A percentile compares a stretch with the other conserved stretches of the same genome.
Conservation (phyloP, 2,797 vertebrate species). For the Megalops cyprinoides region DNA sequence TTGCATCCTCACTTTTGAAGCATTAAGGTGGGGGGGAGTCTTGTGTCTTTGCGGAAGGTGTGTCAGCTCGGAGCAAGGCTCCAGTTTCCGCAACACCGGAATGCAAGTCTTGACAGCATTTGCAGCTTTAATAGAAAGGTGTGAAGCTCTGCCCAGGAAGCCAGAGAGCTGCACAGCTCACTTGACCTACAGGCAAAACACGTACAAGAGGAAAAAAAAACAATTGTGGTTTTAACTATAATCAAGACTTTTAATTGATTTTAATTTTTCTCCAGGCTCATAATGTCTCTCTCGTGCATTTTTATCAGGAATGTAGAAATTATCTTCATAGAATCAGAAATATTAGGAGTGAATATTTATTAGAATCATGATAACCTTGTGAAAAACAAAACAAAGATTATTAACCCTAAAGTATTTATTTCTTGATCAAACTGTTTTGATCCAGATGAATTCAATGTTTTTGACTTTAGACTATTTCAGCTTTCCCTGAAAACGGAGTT, state of each 20-base stretch:
- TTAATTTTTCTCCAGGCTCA: background rate
- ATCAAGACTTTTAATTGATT: slow-evolving; percentile 12
- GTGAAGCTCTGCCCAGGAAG: background rate
- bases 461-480: slow-evolving; percentile 30
- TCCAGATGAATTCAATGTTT: background rate
- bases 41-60: background rate
- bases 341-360: background rate
- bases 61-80: background rate
- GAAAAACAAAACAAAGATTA: slow-evolving; percentile 47
- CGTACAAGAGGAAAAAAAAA: background rate
- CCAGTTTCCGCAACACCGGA: background rate
- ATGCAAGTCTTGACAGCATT: background rate
- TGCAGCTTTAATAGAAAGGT: background rate
- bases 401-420: slow-evolving; percentile 16
- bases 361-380: background rate
- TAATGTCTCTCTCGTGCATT: background rate
- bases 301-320: slow-evolving; percentile 4
- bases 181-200: background rate
- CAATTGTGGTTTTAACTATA: background rate
- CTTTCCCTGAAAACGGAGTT: slow-evolving; percentile 53
- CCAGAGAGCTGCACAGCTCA: background rate
- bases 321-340: background rate
- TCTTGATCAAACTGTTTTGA: background rate
- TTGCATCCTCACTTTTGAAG: background rate
- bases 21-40: background rate